Conservation (phyloP, 2,113 vertebrate species). For the Genyomyrus donnyi region DNA sequence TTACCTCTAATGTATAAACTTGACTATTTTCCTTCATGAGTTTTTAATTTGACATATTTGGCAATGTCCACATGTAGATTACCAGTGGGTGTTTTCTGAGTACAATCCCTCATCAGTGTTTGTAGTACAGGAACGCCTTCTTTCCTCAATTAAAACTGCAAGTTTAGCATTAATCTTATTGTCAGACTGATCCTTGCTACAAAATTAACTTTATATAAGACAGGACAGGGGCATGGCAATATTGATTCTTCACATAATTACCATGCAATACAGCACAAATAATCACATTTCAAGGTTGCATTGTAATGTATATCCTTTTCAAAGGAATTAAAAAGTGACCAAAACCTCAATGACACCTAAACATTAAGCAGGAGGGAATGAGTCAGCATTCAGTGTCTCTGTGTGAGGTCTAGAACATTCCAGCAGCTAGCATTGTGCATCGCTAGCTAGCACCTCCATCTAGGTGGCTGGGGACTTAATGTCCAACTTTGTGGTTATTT, state of each 20-base stretch:
- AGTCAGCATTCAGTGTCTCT: constrained; percentile 38
- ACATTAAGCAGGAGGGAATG: constrained; percentile 39
- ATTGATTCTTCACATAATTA: constrained; percentile 53
- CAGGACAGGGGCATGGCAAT: constrained; percentile 47
- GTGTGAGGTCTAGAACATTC: constrained; percentile 27
- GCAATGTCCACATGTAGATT: not conserved
- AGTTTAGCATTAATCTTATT: constrained; percentile 10
- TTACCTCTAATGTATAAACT: not conserved
- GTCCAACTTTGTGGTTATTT: not conserved
- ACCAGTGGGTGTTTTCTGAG: not conserved
- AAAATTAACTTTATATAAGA: constrained; percentile 40
- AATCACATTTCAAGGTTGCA: constrained; percentile 52
- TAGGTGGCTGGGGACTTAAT: not conserved
- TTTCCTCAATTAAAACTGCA: not conserved
- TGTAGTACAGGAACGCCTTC: not conserved
- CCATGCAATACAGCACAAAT: constrained; percentile 45
- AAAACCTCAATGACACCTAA: constrained; percentile 45
- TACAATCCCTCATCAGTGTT: not conserved
- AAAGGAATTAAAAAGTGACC: constrained; percentile 47
- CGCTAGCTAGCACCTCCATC: not conserved
- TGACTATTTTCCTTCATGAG: not conserved
- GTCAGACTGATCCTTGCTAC: constrained; percentile 22
- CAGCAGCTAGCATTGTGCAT: not conserved
- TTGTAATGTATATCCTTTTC: constrained; percentile 51
- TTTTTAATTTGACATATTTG: not conserved